phyloP scores from a whole-genome alignment of 2,113 vertebrate species.

The Stigmatopora argus region DNA sequence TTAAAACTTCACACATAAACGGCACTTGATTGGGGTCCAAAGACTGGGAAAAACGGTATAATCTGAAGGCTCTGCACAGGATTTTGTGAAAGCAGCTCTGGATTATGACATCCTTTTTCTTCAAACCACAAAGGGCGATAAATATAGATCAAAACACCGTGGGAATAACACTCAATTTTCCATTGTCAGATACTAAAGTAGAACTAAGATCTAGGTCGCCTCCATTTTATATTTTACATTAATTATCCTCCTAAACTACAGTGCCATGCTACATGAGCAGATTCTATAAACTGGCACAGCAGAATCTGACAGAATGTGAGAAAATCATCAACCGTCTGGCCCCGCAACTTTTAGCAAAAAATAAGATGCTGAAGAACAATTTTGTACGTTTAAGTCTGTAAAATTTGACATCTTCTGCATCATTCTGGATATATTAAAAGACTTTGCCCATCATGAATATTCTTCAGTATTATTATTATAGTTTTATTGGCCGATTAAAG shows the following conservation, averaged over 20 bases:
- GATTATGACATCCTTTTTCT: slow-evolving; percentile 22
- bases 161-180: slow-evolving; percentile 38
- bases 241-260: slow-evolving; percentile 2
- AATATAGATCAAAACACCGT: slow-evolving; percentile 36
- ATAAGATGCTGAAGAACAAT: neutral
- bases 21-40: too few species aligned
- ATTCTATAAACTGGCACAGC: slow-evolving; percentile 14
- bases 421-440: slow-evolving; percentile 13
- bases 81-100: slow-evolving; percentile 1
- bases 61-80: too few species aligned
- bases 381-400: slow-evolving; percentile 20
- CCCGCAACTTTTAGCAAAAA: slow-evolving; percentile 63
- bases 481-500: slow-evolving; percentile 10
- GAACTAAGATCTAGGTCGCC: slow-evolving; percentile 18
- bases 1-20: too few species aligned
- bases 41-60: too few species aligned
- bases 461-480: slow-evolving; percentile 8
- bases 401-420: slow-evolving; percentile 15
- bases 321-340: slow-evolving; percentile 35
- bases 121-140: slow-evolving; percentile 15
- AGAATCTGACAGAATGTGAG: slow-evolving; percentile 30
- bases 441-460: slow-evolving; percentile 6
- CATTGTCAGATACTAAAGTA: slow-evolving; percentile 32
- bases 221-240: slow-evolving; percentile 13
- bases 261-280: slow-evolving; percentile 4